Base-by-base conservation (phyloP, 2,113 vertebrate species). In the Odocoileus virginianus region DNA sequence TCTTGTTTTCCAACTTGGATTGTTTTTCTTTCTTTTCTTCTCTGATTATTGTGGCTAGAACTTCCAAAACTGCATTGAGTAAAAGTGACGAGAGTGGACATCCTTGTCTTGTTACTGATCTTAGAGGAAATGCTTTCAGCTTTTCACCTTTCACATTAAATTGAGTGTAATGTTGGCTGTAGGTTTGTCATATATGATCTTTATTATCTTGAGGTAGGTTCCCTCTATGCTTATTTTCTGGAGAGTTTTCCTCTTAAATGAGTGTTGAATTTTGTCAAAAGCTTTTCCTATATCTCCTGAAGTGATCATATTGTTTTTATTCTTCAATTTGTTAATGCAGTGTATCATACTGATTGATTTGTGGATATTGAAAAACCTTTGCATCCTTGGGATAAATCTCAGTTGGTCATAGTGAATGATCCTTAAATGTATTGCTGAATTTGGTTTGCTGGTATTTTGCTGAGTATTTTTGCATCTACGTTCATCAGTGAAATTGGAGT, bases 381-480 rank as follows among this genome's bases (percentile, higher is more conserved):
- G 76, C 78, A 81, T 52, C 28, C 47, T 81, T 81, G 28, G 78
- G 47, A 50, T 81, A 52, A 79, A 79, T 52, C 45, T 50, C 47
- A 81, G 16, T 81, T 52, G 47, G 47, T 33, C 47, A 50, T 50
- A 10, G 9, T 81, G 16, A 50, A 52, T 50, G 45, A 52, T 81
- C 28, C 28, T 81, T 52, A 52, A 50, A 33, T 81, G 28, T 21
- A 52, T 33, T 81, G 78, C 2, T 81, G 47, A 50, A 52, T 81
- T 81, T 30, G 28, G 9, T 6, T 81, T 81, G 16, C 78, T 52
- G 47, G 78, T 81, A 50, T 81, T 81, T 33, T 79, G 28, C 28
- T 79, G 76, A 33, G 16, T 28, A 33, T 6, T 79, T 50, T 30
- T 81, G 16, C 28, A 0, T 52, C 47, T 52, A 21, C 0, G 0